Base-by-base conservation (phyloP, 2,888 invertebrate genomes). In the Drepanosiphum platanoidis region DNA sequence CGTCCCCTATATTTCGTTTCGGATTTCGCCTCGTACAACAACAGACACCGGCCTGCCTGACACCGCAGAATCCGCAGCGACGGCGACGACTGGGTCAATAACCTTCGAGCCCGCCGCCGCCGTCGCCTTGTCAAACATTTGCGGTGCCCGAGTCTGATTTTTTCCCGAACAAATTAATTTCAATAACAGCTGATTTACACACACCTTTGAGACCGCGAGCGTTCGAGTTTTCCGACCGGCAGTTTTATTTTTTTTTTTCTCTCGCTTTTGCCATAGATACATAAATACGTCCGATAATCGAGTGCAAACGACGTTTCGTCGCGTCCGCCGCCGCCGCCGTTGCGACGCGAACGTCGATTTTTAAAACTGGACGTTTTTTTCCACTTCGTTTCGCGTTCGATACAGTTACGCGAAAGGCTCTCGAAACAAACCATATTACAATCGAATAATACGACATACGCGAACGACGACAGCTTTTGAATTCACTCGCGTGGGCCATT, bases 281-380 rank as follows among this genome's bases (percentile, higher is more conserved):
- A n/a, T 58, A 42, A 42, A 42, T 9, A 42, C 11, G 42, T 58
- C 22, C n/a, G n/a, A n/a, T n/a, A n/a, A n/a, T n/a, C n/a, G n/a
- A n/a, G n/a, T n/a, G n/a, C n/a, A n/a, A n/a, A n/a, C n/a, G n/a
- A n/a, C n/a, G n/a, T n/a, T n/a, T n/a, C n/a, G n/a, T n/a, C n/a
- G n/a, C n/a, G n/a, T n/a, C n/a, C n/a, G n/a, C n/a, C n/a, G n/a
- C n/a, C n/a, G n/a, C n/a, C n/a, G n/a, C n/a, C n/a, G n/a, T n/a
- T n/a, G n/a, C n/a, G n/a, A n/a, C n/a, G n/a, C 36, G 36, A 27
- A 87, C 87, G 66, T 87, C n/a, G n/a, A 87, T 66, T 82, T 88
- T 75, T 75, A 75, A 34, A 75, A 52, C 58, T 11, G 34, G 58
- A 74, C 11, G n/a, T 58, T 1, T n/a, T 22, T 34, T 13, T 22